Base-by-base conservation (phyloP, 2,888 invertebrate species). In the Aelia acuminata region DNA sequence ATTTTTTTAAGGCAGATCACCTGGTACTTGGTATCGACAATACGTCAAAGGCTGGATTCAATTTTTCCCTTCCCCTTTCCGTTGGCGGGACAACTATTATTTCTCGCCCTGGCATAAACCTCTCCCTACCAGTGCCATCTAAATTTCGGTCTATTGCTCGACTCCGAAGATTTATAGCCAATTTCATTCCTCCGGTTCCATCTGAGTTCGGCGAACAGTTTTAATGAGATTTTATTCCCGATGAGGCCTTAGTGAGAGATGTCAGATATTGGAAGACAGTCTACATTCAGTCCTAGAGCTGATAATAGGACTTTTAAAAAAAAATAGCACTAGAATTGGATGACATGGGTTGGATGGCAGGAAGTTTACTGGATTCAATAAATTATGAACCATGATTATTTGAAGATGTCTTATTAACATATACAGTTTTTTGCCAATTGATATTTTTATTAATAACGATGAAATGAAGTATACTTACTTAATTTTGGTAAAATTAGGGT, bases 131-230 rank as follows among this genome's bases (percentile, higher is more conserved):
- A 31, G 15, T 63, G 63, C 63, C 63, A 63, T 31, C 63, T 63
- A 63, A 63, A 63, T 63, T 63, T 63, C 63, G 63, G 15, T 31
- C 63, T 63, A 63, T 63, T 31, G 63, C 18, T 63, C 31, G 10
- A 15, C 63, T 63, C 13, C 39, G 7, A 43, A 85, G 85, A 85
- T 85, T 85, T 85, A 85, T 85, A 53, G 85, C 49, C 85, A 50
- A 85, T 85, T 57, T 85, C 39, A 57, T 53, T 85, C 85, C 53
- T 50, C 85, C 39, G 20, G 53, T 50, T 39, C 22, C 85, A 18
- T 22, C 80, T 8, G 80, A 80, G 39, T 43, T 80, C 80, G 15
- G 80, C 22, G 80, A 20, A 80, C 39, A 80, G 80, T 80, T 80
- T 80, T 80, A 80, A 80, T 80, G 80, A 80, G 39, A 80, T 80